Percentiles rank a stretch among this genome's conserved stretches.
These are phyloP conservation scores for Pyrgus malvae DNA, from an alignment of 2,888 invertebrate species.

Conservation along the genomic window DNA sequence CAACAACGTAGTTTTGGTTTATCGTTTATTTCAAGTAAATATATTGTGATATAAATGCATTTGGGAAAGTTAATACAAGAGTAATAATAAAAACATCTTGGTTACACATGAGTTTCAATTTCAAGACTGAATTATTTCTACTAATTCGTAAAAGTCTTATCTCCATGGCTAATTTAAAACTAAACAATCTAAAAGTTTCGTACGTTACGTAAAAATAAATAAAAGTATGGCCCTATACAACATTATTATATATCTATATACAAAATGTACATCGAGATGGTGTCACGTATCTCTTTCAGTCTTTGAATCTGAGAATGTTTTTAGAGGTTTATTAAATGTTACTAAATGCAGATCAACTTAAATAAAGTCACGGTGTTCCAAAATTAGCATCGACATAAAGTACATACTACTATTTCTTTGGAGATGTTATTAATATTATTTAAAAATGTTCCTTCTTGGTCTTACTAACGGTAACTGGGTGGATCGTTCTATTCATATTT, in stretches of 20 bases:
- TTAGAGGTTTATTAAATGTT: neutral
- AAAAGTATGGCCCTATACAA: slow-evolving; percentile 22
- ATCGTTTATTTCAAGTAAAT: slow-evolving; percentile 47
- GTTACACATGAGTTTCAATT: slow-evolving; percentile 19
- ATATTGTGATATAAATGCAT: slow-evolving; percentile 62
- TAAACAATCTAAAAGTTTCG: slow-evolving; percentile 25
- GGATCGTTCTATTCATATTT: too few relatives aligned
- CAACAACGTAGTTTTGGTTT: slow-evolving; percentile 29
- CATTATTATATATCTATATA: slow-evolving; percentile 23
- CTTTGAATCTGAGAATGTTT: slow-evolving; percentile 32
- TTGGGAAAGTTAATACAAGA: slow-evolving; percentile 60
- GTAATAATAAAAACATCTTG: slow-evolving; percentile 44
- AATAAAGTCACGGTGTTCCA: neutral
- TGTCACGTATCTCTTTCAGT: slow-evolving; percentile 36
- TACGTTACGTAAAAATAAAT: slow-evolving; percentile 35
- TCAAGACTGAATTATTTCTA: slow-evolving; percentile 9
- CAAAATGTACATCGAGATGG: slow-evolving; percentile 24
- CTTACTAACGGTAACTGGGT: too few relatives aligned
- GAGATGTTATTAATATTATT: too few relatives aligned
- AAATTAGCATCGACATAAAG: too few relatives aligned
- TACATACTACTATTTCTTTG: too few relatives aligned
- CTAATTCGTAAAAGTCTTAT: slow-evolving; percentile 5
- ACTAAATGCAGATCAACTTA: slow-evolving; percentile 19
- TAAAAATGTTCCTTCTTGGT: too few relatives aligned
- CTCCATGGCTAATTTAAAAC: slow-evolving; percentile 14